Base-by-base conservation (phyloP, 2,113 vertebrate genomes). In the Progne subis region DNA sequence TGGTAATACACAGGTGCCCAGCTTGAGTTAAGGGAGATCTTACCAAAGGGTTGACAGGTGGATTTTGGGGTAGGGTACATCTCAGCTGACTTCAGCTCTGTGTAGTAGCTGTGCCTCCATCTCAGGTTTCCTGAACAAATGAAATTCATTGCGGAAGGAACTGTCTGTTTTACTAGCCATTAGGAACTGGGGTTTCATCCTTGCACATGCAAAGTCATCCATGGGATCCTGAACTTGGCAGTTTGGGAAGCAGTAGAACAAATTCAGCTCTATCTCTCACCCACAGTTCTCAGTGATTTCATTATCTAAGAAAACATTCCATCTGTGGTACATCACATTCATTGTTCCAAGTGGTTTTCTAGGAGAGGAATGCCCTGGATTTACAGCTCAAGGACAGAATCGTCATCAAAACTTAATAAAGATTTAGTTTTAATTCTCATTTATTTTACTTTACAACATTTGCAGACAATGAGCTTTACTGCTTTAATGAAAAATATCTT, bases 401-500 rank as follows among this genome's bases (percentile, higher is more conserved):
- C 56, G 78, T 92, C 52, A 61, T 78, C 72, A 90, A 84, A 94
- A 86, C 47, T 84, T 92, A 90, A 95, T 61, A 77, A 90, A 64
- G 41, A 89, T 94, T 90, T 93, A 50, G 81, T 91, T 90, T 87
- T 77, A 77, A 85, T 94, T 92, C 47, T 85, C 32, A 68, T 82
- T 88, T 90, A 64, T 94, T 95, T 81, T 78, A 75, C 41, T 95
- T 92, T 86, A 82, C 77, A 82, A 52, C 23, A 24, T 89, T 95
- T 84, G n/a, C 50, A 52, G 69, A 88, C 82, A 93, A 83, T 46
- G n/a, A 88, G 31, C 41, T 92, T 86, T 86, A 68, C 41, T 50
- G 69, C n/a, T 71, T 55, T 85, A 78, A 71, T 78, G 55, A 92
- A 79, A 68, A 80, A 92, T 56, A 49, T 94, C 59, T 74, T 86